Percentiles rank a stretch among this genome's conserved stretches.
Evolutionary conservation across 1,140 invertebrate genomes (phyloP).

Genomic region (Coenobita brevimanus): DNA sequence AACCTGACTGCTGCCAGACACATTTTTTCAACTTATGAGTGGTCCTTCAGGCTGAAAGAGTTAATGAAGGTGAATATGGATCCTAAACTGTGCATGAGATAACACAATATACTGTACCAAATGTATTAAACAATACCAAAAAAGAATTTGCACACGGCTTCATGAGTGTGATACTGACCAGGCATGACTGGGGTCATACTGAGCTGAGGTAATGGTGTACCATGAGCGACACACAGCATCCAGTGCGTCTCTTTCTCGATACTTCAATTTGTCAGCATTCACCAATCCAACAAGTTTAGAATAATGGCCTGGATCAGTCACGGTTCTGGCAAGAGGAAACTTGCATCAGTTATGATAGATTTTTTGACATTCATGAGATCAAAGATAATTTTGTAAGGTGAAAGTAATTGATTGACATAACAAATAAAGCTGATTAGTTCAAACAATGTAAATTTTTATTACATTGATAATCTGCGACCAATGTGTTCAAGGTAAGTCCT

Average conservation of each 20-base stretch:
- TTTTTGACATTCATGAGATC: too few species aligned
- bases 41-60: too few species aligned
- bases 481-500: slow-evolving; percentile 34
- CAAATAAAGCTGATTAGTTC: too few species aligned
- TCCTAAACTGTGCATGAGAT: background rate
- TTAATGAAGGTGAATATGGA: too few species aligned
- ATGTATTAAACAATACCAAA: background rate
- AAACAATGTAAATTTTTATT: background rate
- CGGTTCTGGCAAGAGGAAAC: background rate
- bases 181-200: slow-evolving; percentile 31
- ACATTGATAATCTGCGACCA: slow-evolving; percentile 28
- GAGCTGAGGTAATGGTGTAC: slow-evolving; percentile 13
- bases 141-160: too few species aligned
- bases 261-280: slow-evolving; percentile 26
- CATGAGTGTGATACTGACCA: slow-evolving; percentile 24
- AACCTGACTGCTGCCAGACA: too few species aligned
- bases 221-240: slow-evolving; percentile 33
- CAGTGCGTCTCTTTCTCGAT: slow-evolving; percentile 46
- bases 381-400: too few species aligned
- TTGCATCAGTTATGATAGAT: too few species aligned
- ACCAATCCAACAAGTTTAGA: slow-evolving; percentile 15
- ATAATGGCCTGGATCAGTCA: slow-evolving; percentile 39
- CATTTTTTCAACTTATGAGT: too few species aligned
- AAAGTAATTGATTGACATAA: too few species aligned
- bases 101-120: background rate